Evolutionary conservation across 2,113 vertebrate genomes (phyloP).

Genomic region (Chaetops frenatus): DNA sequence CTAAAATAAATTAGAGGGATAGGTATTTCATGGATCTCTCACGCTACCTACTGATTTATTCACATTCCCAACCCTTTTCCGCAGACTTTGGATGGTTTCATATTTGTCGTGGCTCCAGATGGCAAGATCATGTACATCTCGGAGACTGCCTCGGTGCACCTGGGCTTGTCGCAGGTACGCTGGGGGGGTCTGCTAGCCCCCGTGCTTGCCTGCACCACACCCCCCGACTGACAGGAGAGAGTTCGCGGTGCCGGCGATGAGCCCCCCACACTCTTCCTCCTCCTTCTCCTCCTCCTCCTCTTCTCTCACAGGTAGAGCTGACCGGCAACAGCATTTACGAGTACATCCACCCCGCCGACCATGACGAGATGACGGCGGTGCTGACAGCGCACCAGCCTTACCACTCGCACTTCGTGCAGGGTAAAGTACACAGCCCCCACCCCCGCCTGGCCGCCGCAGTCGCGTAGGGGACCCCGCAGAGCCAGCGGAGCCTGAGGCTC

Average conservation of each 20-base stretch:
- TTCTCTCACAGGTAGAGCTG: slow-evolving; percentile 89
- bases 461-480: background rate
- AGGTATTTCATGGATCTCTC: background rate
- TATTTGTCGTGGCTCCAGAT: slow-evolving; percentile 98
- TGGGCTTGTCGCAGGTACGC: slow-evolving; percentile 94
- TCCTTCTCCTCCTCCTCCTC: background rate
- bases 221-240: background rate
- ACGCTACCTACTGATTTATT: background rate
- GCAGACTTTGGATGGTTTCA: slow-evolving; percentile 96
- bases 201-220: too few relatives aligned
- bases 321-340: slow-evolving; percentile 98
- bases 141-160: slow-evolving; percentile 94
- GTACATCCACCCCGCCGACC: slow-evolving; percentile 95
- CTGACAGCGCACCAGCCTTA: slow-evolving; percentile 95
- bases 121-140: slow-evolving; percentile 99
- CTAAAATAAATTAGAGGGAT: background rate
- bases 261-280: background rate
- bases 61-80: background rate
- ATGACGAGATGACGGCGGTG: slow-evolving; percentile 95
- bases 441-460: background rate
- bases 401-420: slow-evolving; percentile 96
- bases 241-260: background rate
- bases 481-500: background rate
- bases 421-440: slow-evolving; percentile 53
- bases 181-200: background rate